phyloP scores from a whole-genome alignment of 2,797 vertebrate species.

The Macropus fuliginosus region DNA sequence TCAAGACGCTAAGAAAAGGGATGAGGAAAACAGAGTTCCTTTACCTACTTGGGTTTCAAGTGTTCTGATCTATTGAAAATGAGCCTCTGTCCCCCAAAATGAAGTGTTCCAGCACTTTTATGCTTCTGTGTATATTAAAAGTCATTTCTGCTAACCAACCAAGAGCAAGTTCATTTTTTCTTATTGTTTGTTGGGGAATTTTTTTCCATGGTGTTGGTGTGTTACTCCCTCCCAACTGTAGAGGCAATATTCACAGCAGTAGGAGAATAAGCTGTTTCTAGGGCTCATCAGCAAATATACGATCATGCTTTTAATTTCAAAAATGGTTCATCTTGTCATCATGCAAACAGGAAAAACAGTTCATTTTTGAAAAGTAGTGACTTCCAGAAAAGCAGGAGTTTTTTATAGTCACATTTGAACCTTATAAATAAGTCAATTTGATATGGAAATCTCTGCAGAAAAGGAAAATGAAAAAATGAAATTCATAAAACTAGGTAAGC shows the following conservation, averaged over 20 bases:
- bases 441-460: neutral
- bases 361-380: slow-evolving; percentile 21
- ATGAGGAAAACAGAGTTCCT: slow-evolving; percentile 51
- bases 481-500: neutral
- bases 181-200: neutral
- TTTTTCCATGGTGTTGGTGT: neutral
- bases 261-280: neutral
- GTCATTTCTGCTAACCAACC: slow-evolving; percentile 10
- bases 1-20: slow-evolving; percentile 66
- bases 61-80: slow-evolving; percentile 53
- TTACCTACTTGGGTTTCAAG: slow-evolving; percentile 66
- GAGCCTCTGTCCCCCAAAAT: slow-evolving; percentile 34
- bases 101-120: slow-evolving; percentile 24
- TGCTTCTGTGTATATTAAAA: slow-evolving; percentile 5
- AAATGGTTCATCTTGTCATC: slow-evolving; percentile 27
- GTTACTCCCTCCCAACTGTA: neutral
- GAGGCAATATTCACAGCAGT: neutral
- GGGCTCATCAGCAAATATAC: neutral
- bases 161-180: neutral
- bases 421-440: slow-evolving; percentile 6
- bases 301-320: neutral
- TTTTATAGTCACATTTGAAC: slow-evolving; percentile 34
- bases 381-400: slow-evolving; percentile 49
- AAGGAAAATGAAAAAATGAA: neutral
- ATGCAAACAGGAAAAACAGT: neutral